phyloP scores from a whole-genome alignment of 2,888 invertebrate species.

The Meghimatium bilineatum region DNA sequence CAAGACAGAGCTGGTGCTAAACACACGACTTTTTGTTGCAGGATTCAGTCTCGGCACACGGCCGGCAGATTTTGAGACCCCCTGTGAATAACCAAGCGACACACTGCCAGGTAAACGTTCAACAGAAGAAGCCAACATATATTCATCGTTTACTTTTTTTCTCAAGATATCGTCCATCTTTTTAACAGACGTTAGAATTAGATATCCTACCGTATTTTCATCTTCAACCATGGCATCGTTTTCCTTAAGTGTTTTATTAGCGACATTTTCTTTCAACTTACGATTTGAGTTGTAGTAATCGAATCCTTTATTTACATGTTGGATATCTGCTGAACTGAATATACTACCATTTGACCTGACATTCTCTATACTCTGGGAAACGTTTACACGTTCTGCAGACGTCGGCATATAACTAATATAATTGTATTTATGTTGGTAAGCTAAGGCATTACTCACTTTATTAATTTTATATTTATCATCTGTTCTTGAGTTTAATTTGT shows the following conservation, averaged over 20 bases:
- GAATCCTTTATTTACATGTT: not conserved
- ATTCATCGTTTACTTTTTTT: not conserved
- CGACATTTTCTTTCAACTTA: not conserved
- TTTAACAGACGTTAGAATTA: constrained; percentile 23
- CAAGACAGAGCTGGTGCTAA: not conserved
- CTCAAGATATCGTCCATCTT: constrained; percentile 16
- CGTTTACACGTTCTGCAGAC: not conserved
- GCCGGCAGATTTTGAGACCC: not conserved
- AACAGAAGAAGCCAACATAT: not conserved
- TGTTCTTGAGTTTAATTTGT: not conserved
- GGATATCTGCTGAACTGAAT: not conserved
- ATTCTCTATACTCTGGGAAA: not conserved
- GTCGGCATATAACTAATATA: not conserved
- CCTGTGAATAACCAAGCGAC: not conserved
- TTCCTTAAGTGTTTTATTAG: not conserved
- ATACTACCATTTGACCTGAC: not conserved
- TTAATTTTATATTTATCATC: not conserved
- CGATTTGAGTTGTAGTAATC: not conserved
- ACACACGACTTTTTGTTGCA: not conserved
- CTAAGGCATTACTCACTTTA: not conserved
- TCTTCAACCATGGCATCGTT: too few relatives aligned
- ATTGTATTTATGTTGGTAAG: too few relatives aligned
- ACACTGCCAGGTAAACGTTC: too few relatives aligned
- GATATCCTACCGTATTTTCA: not conserved
- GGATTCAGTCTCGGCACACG: too few relatives aligned